Evolutionary conservation across 2,797 vertebrate species (phyloP), one percentile per base, ranked within the genome.

Genomic region (Bovichtus variegatus): DNA sequence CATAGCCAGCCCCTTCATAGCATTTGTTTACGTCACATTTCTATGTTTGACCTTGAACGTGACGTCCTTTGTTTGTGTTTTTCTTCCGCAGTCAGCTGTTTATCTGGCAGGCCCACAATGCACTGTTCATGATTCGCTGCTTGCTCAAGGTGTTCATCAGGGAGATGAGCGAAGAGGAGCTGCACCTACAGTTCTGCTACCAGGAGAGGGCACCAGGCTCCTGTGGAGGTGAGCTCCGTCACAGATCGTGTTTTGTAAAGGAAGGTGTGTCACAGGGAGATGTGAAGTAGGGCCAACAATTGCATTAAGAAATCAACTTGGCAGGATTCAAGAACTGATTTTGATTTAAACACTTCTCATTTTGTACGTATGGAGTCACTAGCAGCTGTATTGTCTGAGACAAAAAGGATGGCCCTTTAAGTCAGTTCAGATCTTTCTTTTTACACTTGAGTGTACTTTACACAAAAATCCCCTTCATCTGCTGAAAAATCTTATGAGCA

Each of bases 71-170:
- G 84, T 43, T 82, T 78, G 70, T 89, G 9, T 91, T 55, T 89
- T 86, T 88, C 50, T 70, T 88, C 92, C 84, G 13, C 84, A 99
- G 98, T 94, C 98, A 99, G 91, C 94, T 99, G 88, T 99, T 99
- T 78, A 99, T 99, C 88, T 99, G 98, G 98, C 98, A 99, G 90
- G 97, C 98, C 72, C 97, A 99, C 94, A 99, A 99, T 21, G 97
- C 98, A 5, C 90, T 99, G 74, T 98, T 99, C 82, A 97, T 99
- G 89, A 97, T 99, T 84, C 97, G 97, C 90, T 98, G 97, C 90
- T 91, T 99, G 88, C 94, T 99, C 82, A 99, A 99, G 93, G 97
- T 98, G 19, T 98, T 99, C 92, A 96, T 98, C 92, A 94, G 96
- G 81, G 96, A 94, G 81, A 96, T 99, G 95, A 95, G 94, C 0